phyloP scores from a whole-genome alignment of 2,888 invertebrate genomes.

The Nemotelus pantherinus region DNA sequence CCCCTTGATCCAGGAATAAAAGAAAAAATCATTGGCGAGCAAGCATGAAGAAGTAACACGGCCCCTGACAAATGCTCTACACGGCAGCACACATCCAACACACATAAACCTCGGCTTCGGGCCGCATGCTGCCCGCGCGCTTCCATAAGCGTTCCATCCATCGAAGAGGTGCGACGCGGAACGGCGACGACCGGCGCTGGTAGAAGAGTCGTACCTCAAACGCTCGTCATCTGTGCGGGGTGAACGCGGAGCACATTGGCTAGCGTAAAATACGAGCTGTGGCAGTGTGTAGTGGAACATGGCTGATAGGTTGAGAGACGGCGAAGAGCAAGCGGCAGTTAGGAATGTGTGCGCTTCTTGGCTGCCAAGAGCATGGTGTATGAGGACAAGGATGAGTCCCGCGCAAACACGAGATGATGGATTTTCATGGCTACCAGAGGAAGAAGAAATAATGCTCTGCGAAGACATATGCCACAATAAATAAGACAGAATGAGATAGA shows the following conservation, averaged over 20 bases:
- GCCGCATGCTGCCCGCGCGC: slow-evolving; percentile 17
- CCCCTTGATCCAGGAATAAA: slow-evolving; percentile 60
- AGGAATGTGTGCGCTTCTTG: not conserved
- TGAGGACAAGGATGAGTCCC: slow-evolving; percentile 17
- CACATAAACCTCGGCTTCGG: slow-evolving; percentile 35
- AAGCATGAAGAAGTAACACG: slow-evolving; percentile 41
- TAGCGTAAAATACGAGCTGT: slow-evolving; percentile 20
- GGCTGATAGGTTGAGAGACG: not conserved
- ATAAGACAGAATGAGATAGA: slow-evolving; percentile 53
- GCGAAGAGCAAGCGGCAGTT: not conserved
- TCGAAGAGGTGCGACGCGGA: not conserved
- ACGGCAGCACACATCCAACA: slow-evolving; percentile 44
- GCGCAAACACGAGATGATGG: slow-evolving; percentile 47
- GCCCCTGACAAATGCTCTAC: slow-evolving; percentile 34
- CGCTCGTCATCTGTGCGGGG: slow-evolving; percentile 11
- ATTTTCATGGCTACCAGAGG: slow-evolving; percentile 42
- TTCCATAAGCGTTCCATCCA: not conserved
- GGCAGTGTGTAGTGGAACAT: slow-evolving; percentile 24
- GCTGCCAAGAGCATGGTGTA: not conserved
- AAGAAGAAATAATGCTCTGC: slow-evolving; percentile 49
- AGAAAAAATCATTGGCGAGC: slow-evolving; percentile 42
- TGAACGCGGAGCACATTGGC: not conserved
- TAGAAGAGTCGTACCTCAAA: slow-evolving; percentile 1
- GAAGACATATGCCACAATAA: slow-evolving; percentile 52
- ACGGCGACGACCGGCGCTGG: slow-evolving; percentile 1